A percentile compares a stretch with the other conserved stretches of the same genome.
phyloP scores from a whole-genome alignment of 2,888 invertebrate species.

The Mythimna vitellina region DNA sequence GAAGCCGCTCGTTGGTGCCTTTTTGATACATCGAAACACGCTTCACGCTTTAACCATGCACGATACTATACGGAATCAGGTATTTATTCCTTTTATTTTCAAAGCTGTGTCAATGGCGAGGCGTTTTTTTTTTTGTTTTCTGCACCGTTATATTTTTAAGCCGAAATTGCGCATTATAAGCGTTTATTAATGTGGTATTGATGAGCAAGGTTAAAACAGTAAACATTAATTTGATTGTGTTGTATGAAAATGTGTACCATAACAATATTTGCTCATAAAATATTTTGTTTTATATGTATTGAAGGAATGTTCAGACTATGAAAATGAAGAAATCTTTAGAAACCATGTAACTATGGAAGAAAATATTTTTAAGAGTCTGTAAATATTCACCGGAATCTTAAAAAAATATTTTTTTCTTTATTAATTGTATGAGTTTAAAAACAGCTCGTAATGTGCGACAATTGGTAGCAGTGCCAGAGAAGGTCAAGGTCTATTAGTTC shows the following conservation, averaged over 20 bases:
- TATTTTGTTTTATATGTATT: too few relatives aligned
- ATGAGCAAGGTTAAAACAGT: constrained; percentile 1
- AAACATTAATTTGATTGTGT: constrained; percentile 11
- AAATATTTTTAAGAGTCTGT: too few relatives aligned
- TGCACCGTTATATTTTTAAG: constrained; percentile 33
- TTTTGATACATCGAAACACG: constrained; percentile 32
- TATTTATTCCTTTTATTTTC: constrained; percentile 56
- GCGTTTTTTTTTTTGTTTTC: constrained; percentile 2
- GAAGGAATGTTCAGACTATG: not conserved
- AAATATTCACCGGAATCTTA: too few relatives aligned
- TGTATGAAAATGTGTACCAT: not conserved
- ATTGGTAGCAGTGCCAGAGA: constrained; percentile 10
- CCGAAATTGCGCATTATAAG: constrained; percentile 6
- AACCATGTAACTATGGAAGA: not conserved
- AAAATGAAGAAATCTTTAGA: not conserved
- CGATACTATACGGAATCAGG: constrained; percentile 77
- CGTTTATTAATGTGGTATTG: not conserved
- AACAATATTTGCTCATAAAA: not conserved
- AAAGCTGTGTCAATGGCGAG: constrained; percentile 32
- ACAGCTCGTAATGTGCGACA: not conserved
- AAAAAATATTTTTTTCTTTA: too few relatives aligned
- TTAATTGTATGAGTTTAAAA: not conserved
- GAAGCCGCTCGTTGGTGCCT: constrained; percentile 60
- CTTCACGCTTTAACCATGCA: constrained; percentile 68
- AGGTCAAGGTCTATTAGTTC: constrained; percentile 17